Conservation (phyloP, 2,888 invertebrate species). For the Latrodectus hesperus region DNA sequence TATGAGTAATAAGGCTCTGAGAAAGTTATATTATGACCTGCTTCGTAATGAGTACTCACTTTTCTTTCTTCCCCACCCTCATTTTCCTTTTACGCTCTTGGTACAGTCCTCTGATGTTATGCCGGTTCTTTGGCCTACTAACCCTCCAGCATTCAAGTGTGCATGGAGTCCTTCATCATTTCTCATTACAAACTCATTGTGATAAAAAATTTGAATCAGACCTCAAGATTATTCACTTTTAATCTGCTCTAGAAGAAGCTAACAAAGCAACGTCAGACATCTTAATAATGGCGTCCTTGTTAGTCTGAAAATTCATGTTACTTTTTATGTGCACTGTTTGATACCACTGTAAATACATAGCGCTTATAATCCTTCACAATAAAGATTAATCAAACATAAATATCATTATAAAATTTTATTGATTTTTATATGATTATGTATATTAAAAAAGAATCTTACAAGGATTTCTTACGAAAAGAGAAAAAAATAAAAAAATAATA, state of each 20-base stretch:
- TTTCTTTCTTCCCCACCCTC: slow-evolving; percentile 65
- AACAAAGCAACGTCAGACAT: slow-evolving; percentile 59
- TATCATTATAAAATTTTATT: no score
- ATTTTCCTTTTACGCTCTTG: slow-evolving; percentile 53
- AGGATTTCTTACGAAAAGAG: neutral
- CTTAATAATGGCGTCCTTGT: slow-evolving; percentile 66
- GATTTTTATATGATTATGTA: no score
- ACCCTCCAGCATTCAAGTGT: slow-evolving; percentile 23
- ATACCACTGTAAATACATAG: neutral
- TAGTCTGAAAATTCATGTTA: slow-evolving; percentile 33
- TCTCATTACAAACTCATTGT: neutral
- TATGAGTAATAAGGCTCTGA: neutral
- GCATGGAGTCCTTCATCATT: neutral
- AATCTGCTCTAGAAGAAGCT: slow-evolving; percentile 10
- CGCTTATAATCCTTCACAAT: no score
- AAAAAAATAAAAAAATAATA: neutral
- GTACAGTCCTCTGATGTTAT: slow-evolving; percentile 39
- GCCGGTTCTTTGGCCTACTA: slow-evolving; percentile 63
- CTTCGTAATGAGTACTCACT: slow-evolving; percentile 11
- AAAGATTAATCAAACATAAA: no score
- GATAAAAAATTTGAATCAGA: neutral
- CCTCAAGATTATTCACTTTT: slow-evolving; percentile 4
- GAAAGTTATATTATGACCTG: neutral
- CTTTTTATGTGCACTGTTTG: neutral
- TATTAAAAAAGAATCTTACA: neutral